A percentile compares a stretch with the other conserved stretches of the same genome.
Conservation (phyloP, 2,113 vertebrate genomes). For the Microtus oregoni region DNA sequence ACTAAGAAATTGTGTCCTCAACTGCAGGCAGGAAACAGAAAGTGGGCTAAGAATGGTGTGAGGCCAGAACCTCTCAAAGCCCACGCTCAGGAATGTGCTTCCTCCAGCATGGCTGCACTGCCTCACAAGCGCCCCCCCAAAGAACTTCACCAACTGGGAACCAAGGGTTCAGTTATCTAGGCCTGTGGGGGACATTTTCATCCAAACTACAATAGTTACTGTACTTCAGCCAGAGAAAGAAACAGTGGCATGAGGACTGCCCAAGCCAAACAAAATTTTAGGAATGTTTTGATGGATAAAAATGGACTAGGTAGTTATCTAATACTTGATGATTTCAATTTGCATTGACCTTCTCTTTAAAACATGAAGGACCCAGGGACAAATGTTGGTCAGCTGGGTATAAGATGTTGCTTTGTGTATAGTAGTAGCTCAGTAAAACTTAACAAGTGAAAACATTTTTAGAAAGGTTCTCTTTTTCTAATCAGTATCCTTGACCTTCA, state of each 20-base stretch:
- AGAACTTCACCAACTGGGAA: background rate
- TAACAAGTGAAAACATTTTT: background rate
- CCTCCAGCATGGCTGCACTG: background rate
- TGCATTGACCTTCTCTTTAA: background rate
- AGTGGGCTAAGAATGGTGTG: background rate
- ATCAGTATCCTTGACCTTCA: background rate
- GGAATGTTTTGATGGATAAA: background rate
- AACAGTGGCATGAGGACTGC: background rate
- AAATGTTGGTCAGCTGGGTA: background rate
- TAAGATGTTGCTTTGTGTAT: background rate
- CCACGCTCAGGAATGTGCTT: background rate
- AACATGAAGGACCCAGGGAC: background rate
- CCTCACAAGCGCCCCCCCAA: background rate
- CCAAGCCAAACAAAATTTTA: slow-evolving; percentile 31
- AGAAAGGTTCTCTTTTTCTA: background rate
- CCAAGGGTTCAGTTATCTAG: background rate
- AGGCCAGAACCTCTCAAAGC: too few relatives aligned
- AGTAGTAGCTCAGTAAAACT: slow-evolving; percentile 24
- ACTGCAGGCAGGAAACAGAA: background rate
- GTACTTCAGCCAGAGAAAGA: slow-evolving; percentile 35
- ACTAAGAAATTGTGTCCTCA: background rate
- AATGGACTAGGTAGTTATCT: background rate
- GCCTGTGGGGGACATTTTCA: background rate
- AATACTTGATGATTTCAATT: background rate
- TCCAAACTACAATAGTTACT: background rate